Base-by-base conservation (phyloP, 2,797 vertebrate genomes). In the Cetoscarus ocellatus region DNA sequence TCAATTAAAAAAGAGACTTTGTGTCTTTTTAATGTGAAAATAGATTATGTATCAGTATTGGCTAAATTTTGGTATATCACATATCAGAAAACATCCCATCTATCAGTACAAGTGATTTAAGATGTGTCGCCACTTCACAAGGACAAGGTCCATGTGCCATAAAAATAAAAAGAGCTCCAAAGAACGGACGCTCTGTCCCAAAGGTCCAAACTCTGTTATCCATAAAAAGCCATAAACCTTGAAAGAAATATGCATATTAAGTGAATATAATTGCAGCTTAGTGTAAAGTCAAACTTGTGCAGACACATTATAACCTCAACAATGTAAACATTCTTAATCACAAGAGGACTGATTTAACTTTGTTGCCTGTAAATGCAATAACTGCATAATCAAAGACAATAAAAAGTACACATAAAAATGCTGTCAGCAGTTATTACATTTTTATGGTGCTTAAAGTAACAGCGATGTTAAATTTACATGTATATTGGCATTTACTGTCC, bases 111-210 rank as follows among this genome's bases (percentile, higher is more conserved):
- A 73, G 63, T 70, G 60, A 60, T 47, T 43, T 45, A 69, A 52
- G 68, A 72, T 48, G 42, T 5, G 68, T 79, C 62, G 66, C 27
- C 5, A 10, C 73, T 81, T 76, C 19, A 15, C 34, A 9, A 73
- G 88, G 69, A 77, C 89, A 92, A 88, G 50, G 91, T 93, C 67
- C 84, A 84, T 0, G 10, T 5, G 15, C 67, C 79, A 89, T 90
- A 90, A 92, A 93, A 67, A 72, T 36, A 27, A 75, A 36, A 45
- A 58, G n/a, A 58, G 73, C 55, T 70, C 47, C 47, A 54, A 27
- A 43, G 69, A 64, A 38, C 66, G 35, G 53, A 67, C 67, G 36
- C 10, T 5, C 17, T 63, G 67, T 85, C 47, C 82, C 75, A 88
- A 90, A 91, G 80, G 87, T 88, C 67, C 49, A 7, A 10, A 11